Evolutionary conservation across 2,797 vertebrate species (phyloP).

Genomic region (Microtus agrestis): DNA sequence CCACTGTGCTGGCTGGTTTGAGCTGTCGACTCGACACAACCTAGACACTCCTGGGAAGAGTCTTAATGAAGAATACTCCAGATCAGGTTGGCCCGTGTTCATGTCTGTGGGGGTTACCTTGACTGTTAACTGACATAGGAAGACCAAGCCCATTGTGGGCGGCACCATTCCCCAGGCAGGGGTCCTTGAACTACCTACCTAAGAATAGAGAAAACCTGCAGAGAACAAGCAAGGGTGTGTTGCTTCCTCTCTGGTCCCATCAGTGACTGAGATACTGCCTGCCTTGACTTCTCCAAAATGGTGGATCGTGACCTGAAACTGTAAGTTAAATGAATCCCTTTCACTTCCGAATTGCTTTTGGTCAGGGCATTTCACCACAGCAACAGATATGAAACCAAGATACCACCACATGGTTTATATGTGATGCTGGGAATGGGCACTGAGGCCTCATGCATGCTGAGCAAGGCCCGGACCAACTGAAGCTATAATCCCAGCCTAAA

Average conservation of each 20-base stretch:
- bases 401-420: not conserved
- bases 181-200: not conserved
- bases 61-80: not conserved
- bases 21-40: not conserved
- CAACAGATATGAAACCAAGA: not conserved
- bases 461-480: not conserved
- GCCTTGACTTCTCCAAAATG: not conserved
- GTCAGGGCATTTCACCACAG: not conserved
- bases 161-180: not conserved
- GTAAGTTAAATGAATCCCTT: not conserved
- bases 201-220: not conserved
- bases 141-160: not conserved
- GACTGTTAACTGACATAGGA: too few relatives aligned
- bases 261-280: too few relatives aligned
- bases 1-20: not conserved
- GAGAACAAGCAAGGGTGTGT: not conserved
- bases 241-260: not conserved
- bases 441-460: not conserved
- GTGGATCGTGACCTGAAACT: not conserved
- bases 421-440: not conserved
- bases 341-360: not conserved
- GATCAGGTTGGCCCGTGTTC: not conserved
- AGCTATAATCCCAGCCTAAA: not conserved
- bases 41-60: not conserved
- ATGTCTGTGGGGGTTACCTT: not conserved